A percentile compares a stretch with the other conserved stretches of the same genome.
phyloP scores from a whole-genome alignment of 2,888 invertebrate genomes.

The Clivina fossor region DNA sequence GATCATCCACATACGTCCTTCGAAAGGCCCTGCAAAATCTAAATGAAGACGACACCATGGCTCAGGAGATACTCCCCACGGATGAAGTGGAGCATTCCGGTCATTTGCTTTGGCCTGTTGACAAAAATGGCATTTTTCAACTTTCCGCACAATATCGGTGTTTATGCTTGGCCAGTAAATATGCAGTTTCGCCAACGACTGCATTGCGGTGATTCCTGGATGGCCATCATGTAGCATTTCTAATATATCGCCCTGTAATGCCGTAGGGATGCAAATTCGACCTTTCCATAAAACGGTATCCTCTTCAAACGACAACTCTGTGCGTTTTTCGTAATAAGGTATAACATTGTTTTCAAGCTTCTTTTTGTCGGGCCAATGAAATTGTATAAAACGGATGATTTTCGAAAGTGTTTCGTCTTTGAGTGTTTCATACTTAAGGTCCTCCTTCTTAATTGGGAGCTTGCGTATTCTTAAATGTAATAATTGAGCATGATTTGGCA shows the following conservation, averaged over 20 bases:
- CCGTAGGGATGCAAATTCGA: not conserved
- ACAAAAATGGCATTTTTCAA: no score
- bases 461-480: no score
- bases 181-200: not conserved
- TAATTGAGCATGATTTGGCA: no score
- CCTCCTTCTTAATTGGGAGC: no score
- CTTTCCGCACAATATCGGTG: no score
- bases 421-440: no score
- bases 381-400: no score
- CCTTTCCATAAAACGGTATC: constrained; percentile 3
- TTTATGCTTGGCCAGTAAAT: constrained; percentile 7
- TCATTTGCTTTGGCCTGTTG: constrained; percentile 8
- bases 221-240: constrained; percentile 8
- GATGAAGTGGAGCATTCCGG: constrained; percentile 15
- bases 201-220: constrained; percentile 8
- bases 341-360: no score
- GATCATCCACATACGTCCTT: constrained; percentile 35
- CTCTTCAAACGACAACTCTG: constrained; percentile 5
- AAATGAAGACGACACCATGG: constrained; percentile 36
- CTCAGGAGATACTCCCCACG: constrained; percentile 36
- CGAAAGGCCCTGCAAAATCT: constrained; percentile 36
- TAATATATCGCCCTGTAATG: constrained; percentile 4
- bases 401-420: no score
- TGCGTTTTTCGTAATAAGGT: constrained; percentile 1
- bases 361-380: no score